Base-by-base conservation (phyloP, 1,140 invertebrate genomes). In the Euwallacea fornicatus region DNA sequence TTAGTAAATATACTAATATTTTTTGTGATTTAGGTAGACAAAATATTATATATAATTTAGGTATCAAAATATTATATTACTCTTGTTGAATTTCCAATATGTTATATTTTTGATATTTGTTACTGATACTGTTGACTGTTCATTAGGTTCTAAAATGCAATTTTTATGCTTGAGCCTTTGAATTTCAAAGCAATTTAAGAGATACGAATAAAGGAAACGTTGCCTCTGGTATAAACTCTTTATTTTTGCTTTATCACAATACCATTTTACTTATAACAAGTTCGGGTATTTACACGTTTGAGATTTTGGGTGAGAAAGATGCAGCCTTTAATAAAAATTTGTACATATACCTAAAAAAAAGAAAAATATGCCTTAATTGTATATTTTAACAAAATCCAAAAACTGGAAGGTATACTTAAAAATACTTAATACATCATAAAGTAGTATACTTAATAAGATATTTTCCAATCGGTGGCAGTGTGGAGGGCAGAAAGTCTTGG, bases 401-500 rank as follows among this genome's bases (percentile, higher is more conserved):
- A 63, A 59, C 59, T 61, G 68, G 68, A 70, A 70, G 55, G 47
- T 70, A 70, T 55, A 70, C 68, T 70, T 70, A 70, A 70, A 70
- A 70, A 42, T 70, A 70, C 59, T 44, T 70, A 70, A 70, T 70
- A 70, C 68, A 70, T 56, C 33, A 42, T 70, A 63, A 69, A 63
- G 68, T 58, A 43, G 42, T 58, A 67, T 66, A 41, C 44, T n/a
- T 50, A 21, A 55, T 66, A 42, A 7, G n/a, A 56, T 66, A 55
- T 56, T 54, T 55, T 50, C 7, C 9, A 13, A 50, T 50, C 6
- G 7, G 66, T 61, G 54, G 56, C 66, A 67, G 54, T 61, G 66
- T 69, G 46, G 13, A 33, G 21, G 4, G 4, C 1, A 1, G 21
- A 33, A 33, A 33, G 21, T 33, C 21, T 33, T 33, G 21, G 21